Evolutionary conservation across 2,888 invertebrate species (phyloP).

Genomic region (Diarsia brunnea): DNA sequence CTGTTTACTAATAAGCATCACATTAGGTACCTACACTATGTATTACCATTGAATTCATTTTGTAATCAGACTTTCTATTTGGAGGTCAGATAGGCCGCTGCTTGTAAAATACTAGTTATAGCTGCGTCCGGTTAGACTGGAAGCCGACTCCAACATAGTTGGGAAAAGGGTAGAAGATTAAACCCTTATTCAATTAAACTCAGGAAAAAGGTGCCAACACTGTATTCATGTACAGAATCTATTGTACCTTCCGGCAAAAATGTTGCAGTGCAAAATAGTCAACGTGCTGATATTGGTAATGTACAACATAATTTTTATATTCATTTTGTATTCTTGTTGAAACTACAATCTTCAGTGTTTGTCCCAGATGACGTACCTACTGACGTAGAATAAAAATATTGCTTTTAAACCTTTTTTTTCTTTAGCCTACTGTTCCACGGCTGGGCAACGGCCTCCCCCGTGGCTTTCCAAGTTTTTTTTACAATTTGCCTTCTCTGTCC

Average conservation of each 20-base stretch:
- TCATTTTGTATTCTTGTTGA: not conserved
- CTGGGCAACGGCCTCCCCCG: too few relatives aligned
- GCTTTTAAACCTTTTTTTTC: too few relatives aligned
- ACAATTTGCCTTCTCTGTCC: too few relatives aligned
- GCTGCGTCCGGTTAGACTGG: not conserved
- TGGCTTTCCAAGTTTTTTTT: too few relatives aligned
- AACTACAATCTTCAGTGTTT: not conserved
- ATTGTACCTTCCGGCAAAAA: not conserved
- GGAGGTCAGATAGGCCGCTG: not conserved
- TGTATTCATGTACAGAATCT: not conserved
- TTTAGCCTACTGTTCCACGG: too few relatives aligned
- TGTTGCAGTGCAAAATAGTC: not conserved
- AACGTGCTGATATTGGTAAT: conserved; percentile 6
- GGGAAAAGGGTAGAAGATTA: not conserved
- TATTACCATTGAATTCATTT: not conserved
- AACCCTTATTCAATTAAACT: too few relatives aligned
- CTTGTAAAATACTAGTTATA: not conserved
- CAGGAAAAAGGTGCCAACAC: not conserved
- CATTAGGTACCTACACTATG: too few relatives aligned
- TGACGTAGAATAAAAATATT: not conserved
- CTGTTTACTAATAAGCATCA: not conserved
- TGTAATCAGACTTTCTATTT: not conserved
- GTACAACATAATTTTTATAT: not conserved
- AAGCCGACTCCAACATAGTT: not conserved
- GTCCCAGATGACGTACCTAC: not conserved